Base-by-base conservation (phyloP, 2,113 vertebrate genomes). In the Cynoglossus semilaevis region DNA sequence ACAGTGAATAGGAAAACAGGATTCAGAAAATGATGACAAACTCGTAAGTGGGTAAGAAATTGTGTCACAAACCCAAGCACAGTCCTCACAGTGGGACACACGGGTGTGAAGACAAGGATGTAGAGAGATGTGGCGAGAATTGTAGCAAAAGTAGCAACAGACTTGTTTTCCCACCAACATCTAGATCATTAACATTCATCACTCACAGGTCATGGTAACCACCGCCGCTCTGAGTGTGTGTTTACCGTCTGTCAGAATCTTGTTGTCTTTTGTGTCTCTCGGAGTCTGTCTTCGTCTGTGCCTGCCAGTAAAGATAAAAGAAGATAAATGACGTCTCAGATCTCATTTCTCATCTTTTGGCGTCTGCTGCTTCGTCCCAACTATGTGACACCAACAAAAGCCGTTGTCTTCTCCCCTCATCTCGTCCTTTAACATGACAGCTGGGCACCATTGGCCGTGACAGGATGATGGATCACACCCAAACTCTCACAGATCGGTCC, bases 311-410 rank as follows among this genome's bases (percentile, higher is more conserved):
- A 52, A 40, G 66, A 80, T 42, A 77, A 84, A 82, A 37, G 54
- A 51, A 87, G 85, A 87, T 63, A 58, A 82, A 89, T 77, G 6
- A 40, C 49, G 11, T 55, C 38, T 58, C 76, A 67, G 81, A 44
- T 0, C 44, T 88, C 82, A 78, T 72, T 70, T 43, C 14, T 56
- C 62, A 48, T 51, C 9, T 61, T 14, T 68, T 47, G 73, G 11
- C 8, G 56, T 14, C n/a, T 5, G 17, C 3, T 1, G 12, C 15
- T 16, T 11, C 10, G 44, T n/a, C 13, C 43, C 7, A 3, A 10
- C 8, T 8, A 5, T 45, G 15, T 10, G 7, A 45, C 44, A 9
- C 42, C n/a, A 15, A 41, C 38, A 41, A 41, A 41, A 41, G 38
- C 38, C 12, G 9, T 14, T 41, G 38, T 10, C 37, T 38, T 12